Evolutionary conservation across 2,888 invertebrate genomes (phyloP), one percentile per base, ranked within the genome.

Genomic region (Seira musarum): DNA sequence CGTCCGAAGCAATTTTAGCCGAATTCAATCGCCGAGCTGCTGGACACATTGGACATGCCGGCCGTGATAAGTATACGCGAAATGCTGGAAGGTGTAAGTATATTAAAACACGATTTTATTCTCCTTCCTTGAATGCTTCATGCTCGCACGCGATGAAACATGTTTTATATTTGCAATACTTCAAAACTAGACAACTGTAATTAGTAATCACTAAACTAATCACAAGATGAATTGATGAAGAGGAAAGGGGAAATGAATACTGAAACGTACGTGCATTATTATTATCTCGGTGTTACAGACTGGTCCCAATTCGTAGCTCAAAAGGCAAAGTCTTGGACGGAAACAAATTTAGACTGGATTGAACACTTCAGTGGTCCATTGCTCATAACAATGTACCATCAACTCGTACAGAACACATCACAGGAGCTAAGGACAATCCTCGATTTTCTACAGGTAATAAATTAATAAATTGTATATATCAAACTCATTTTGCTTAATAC

Each of bases 1-100:
- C 94, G 0, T 92, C 92, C 84, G 92, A 93, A 87, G 93, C 94
- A 5, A 92, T 93, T 77, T 90, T 93, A 88, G 94, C 95, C 0
- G 95, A 95, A 88, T 95, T 94, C 88, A 94, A 95, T 89, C 90
- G 95, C 82, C 92, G 94, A 81, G 93, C 93, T 85, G 94, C 94
- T 65, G 95, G 95, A 0, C 95, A 95, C 87, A 92, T 94, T 79
- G 95, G 94, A 0, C 94, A 94, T 83, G 94, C 94, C 66, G 82
- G 94, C 0, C 91, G 92, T 5, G 92, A 92, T 88, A 89, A 92
- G 81, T 93, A 92, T 86, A 91, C 90, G 82, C 89, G 92, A 71
- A 92, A 90, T 87, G 91, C 90, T 89, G 92, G 91, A 88, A 91
- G 90, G 90, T 92, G 92, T 92, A 89, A 90, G 91, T 66, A 19